Percentiles rank a stretch among this genome's conserved stretches.
These are phyloP conservation scores for Halcyon senegalensis DNA, from an alignment of 2,113 vertebrate species.

Conservation along the genomic window DNA sequence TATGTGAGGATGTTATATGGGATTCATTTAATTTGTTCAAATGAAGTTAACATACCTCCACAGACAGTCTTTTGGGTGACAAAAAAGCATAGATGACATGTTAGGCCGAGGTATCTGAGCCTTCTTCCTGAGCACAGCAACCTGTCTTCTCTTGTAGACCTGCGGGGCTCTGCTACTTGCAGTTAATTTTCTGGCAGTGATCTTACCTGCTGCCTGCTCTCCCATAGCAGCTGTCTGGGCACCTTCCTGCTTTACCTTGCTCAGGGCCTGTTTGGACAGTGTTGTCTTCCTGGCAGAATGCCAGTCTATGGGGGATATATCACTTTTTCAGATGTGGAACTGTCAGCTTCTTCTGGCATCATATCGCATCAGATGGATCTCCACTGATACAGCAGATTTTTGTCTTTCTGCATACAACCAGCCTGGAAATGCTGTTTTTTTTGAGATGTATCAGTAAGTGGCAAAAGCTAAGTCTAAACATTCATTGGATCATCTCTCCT, in stretches of 20 bases:
- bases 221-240: not conserved
- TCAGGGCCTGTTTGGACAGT: not conserved
- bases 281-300: not conserved
- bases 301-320: not conserved
- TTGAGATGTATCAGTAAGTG: not conserved
- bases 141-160: not conserved
- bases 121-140: not conserved
- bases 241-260: not conserved
- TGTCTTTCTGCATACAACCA: not conserved
- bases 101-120: not conserved
- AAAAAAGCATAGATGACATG: not conserved
- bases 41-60: not conserved
- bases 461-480: not conserved
- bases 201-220: not conserved
- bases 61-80: not conserved
- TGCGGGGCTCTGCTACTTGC: not conserved
- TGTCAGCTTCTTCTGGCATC: not conserved
- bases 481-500: not conserved
- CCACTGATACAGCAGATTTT: not conserved
- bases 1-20: not conserved
- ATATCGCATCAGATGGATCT: not conserved
- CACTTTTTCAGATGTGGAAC: not conserved
- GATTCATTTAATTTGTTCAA: not conserved
- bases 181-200: not conserved
- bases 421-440: not conserved